Conservation (phyloP, 2,888 invertebrate species). For the Gnatocerus cornutus region DNA sequence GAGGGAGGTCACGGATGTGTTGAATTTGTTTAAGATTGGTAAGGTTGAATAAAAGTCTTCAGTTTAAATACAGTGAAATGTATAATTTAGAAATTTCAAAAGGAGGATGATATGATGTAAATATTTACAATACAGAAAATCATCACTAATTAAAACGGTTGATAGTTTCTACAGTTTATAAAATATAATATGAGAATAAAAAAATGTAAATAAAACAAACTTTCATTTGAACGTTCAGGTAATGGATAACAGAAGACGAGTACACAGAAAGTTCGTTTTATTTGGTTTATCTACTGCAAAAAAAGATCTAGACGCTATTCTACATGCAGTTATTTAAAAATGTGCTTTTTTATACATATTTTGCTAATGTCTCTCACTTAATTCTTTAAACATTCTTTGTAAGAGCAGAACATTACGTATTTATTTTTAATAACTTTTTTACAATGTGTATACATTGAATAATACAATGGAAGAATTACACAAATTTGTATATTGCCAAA, state of each 20-base stretch:
- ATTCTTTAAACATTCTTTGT: slow-evolving; percentile 46
- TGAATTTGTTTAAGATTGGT: too few relatives aligned
- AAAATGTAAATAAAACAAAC: slow-evolving; percentile 64
- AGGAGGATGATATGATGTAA: slow-evolving; percentile 84
- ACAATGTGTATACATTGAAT: slow-evolving; percentile 68
- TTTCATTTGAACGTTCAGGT: slow-evolving; percentile 55
- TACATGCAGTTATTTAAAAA: slow-evolving; percentile 70
- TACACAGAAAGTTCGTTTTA: slow-evolving; percentile 58
- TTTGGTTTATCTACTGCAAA: slow-evolving; percentile 62
- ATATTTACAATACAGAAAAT: slow-evolving; percentile 74
- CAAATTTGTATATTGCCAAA: slow-evolving; percentile 65
- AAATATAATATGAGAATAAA: slow-evolving; percentile 61
- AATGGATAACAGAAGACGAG: slow-evolving; percentile 23
- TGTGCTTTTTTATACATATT: slow-evolving; percentile 67
- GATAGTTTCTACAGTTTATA: slow-evolving; percentile 47
- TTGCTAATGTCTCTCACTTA: slow-evolving; percentile 62
- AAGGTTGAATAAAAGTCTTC: slow-evolving; percentile 54
- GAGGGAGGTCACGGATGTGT: too few relatives aligned
- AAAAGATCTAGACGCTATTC: slow-evolving; percentile 66
- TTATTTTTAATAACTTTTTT: slow-evolving; percentile 63
- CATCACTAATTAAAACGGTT: slow-evolving; percentile 63
- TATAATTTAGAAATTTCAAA: slow-evolving; percentile 86
- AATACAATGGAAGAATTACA: slow-evolving; percentile 68
- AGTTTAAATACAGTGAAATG: slow-evolving; percentile 74
- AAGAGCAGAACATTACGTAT: slow-evolving; percentile 65